Evolutionary conservation across 2,888 invertebrate species (phyloP).

Genomic region (Apotomis capreana): DNA sequence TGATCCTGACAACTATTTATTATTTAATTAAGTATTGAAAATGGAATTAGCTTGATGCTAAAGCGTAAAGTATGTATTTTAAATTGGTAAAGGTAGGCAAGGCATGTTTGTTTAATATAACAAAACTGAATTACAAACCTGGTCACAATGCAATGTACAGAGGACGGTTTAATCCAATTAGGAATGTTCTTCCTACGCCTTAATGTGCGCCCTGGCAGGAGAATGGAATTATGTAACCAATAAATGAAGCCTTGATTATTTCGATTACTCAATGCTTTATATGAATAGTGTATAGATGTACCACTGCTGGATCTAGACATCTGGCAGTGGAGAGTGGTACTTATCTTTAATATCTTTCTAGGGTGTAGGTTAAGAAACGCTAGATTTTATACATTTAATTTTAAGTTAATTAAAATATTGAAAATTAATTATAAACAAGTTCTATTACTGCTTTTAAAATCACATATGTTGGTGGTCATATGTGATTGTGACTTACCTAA

Average conservation of each 20-base stretch:
- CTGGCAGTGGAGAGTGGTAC: too few species aligned
- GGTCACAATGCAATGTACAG: conserved; percentile 1
- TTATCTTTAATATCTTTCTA: too few species aligned
- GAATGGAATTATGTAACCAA: conserved; percentile 36
- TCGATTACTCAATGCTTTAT: conserved; percentile 19
- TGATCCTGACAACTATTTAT: neutral
- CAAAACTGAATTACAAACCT: conserved; percentile 9
- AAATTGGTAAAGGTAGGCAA: neutral
- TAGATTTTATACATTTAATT: too few species aligned
- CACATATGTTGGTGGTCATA: too few species aligned
- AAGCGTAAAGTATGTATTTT: too few species aligned
- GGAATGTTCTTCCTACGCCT: conserved; percentile 34
- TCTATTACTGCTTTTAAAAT: too few species aligned
- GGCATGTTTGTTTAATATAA: conserved; percentile 14
- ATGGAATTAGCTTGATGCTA: too few species aligned
- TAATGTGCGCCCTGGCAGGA: conserved; percentile 25
- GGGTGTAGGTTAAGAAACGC: too few species aligned
- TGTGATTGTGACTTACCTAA: too few species aligned
- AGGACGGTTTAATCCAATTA: conserved; percentile 33
- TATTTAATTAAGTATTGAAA: neutral
- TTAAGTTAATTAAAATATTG: too few species aligned
- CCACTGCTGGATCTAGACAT: too few species aligned
- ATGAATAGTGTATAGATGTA: neutral
- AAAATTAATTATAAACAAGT: too few species aligned
- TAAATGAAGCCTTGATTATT: conserved; percentile 35